Percentiles rank a stretch among this genome's conserved stretches.
Conservation (phyloP, 2,797 vertebrate genomes). For the Poecilia picta region DNA sequence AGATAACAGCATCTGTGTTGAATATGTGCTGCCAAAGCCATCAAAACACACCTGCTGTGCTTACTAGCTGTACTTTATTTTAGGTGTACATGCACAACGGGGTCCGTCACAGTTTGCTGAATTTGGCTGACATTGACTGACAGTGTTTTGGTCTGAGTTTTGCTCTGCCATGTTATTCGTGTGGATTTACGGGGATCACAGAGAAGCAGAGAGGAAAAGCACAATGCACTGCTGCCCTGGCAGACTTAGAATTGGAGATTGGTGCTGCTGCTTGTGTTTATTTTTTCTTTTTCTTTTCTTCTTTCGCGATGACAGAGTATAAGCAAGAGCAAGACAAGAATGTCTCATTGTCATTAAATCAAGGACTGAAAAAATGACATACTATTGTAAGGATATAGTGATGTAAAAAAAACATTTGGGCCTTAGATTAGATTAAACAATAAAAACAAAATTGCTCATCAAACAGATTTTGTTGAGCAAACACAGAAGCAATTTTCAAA, state of each 20-base stretch:
- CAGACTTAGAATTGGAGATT: conserved; percentile 9
- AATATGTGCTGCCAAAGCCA: conserved; percentile 4
- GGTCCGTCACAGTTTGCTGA: conserved; percentile 46
- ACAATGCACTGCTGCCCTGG: conserved; percentile 39
- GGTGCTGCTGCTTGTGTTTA: background rate
- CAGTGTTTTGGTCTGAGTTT: conserved; percentile 42
- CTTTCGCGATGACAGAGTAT: background rate
- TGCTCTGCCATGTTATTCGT: conserved; percentile 30
- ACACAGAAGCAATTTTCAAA: background rate
- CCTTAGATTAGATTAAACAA: too few species aligned
- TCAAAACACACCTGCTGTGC: conserved; percentile 20
- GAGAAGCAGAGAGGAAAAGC: conserved; percentile 33
- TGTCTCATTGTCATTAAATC: background rate
- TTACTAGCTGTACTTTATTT: conserved; percentile 20
- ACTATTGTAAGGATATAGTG: background rate
- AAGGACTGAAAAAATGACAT: background rate
- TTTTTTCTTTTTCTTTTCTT: background rate
- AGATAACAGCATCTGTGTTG: conserved; percentile 7
- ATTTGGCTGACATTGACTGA: conserved; percentile 47
- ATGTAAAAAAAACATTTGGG: background rate
- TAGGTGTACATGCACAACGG: conserved; percentile 26
- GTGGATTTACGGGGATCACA: conserved; percentile 49
- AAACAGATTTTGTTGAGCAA: background rate
- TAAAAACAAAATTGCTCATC: background rate
- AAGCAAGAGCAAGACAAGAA: background rate